A percentile compares a stretch with the other conserved stretches of the same genome.
These are phyloP conservation scores for Melanotaenia trifasciata DNA, from an alignment of 2,797 vertebrate genomes.

Conservation along the genomic window DNA sequence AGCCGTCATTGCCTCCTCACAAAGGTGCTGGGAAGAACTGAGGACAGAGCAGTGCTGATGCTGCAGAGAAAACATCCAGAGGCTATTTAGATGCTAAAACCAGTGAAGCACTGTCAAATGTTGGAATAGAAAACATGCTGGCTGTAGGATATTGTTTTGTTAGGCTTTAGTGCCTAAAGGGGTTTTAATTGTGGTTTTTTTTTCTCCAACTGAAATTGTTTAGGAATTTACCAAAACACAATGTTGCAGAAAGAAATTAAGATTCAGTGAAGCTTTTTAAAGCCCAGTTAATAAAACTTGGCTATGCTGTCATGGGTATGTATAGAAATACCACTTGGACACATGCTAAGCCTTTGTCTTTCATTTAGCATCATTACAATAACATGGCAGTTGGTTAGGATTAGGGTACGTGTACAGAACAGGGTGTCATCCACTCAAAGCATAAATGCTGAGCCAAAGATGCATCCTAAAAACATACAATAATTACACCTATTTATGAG, in stretches of 20 bases:
- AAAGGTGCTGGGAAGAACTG: slow-evolving; percentile 24
- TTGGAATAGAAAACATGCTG: slow-evolving; percentile 41
- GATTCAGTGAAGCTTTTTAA: not conserved
- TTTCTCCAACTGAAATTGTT: slow-evolving; percentile 25
- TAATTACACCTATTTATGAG: too few relatives aligned
- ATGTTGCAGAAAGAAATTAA: slow-evolving; percentile 9
- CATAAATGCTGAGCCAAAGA: too few relatives aligned
- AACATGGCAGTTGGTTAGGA: too few relatives aligned
- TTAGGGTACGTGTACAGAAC: too few relatives aligned
- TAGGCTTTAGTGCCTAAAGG: slow-evolving; percentile 29
- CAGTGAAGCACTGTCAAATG: slow-evolving; percentile 46
- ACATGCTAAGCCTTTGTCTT: too few relatives aligned
- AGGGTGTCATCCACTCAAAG: not conserved
- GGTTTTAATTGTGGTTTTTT: not conserved
- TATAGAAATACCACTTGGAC: too few relatives aligned
- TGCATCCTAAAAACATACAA: too few relatives aligned
- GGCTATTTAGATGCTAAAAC: slow-evolving; percentile 51
- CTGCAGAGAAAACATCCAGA: slow-evolving; percentile 47
- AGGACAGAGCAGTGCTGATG: slow-evolving; percentile 26
- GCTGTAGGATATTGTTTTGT: slow-evolving; percentile 25
- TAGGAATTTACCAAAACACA: slow-evolving; percentile 27
- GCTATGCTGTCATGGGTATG: too few relatives aligned
- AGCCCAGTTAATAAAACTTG: not conserved
- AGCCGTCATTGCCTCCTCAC: slow-evolving; percentile 31
- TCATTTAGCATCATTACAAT: too few relatives aligned